Evolutionary conservation across 2,113 vertebrate species (phyloP), one percentile per base, ranked within the genome.

Genomic region (Sorex araneus): DNA sequence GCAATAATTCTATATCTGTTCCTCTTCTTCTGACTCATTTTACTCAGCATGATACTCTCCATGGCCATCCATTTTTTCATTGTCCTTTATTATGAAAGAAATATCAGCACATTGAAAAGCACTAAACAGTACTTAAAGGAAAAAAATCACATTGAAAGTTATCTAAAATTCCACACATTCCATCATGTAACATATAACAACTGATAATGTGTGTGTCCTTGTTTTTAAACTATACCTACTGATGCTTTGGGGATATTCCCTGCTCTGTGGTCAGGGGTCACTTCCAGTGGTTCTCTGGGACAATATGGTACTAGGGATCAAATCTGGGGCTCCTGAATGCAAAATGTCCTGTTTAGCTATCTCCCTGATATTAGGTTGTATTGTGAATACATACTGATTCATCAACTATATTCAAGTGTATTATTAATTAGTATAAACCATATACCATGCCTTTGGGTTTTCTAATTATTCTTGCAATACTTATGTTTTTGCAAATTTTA

Each of bases 31-130:
- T 40, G 40, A 40, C 40, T 40, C 40, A 40, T 40, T 40, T 40
- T 40, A 40, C 40, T 40, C 40, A 40, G 40, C 40, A 40, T 40
- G 3, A 40, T 40, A 40, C 40, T 40, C 40, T 40, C 40, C 3
- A 40, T 40, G 40, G 40, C 7, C 40, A 40, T 40, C 40, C 7
- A 40, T 40, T 40, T 40, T 54, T 54, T 11, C 16, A 54, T 82
- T 74, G 54, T 73, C 70, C 27, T 54, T 75, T 32, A 66, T 92
- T 94, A 74, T 54, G 90, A 85, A 88, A 93, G 25, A 76, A 81
- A 36, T 1, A 67, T 7, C 34, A 77, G 45, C 15, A 87, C 2
- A 75, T 54, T 57, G 15, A 50, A 81, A 89, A 92, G 77, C 32
- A 77, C 36, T 76, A 78, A 91, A 28, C 10, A 60, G 70, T 25